Conservation (phyloP, 1,140 invertebrate genomes). For the Euschistus heros region DNA sequence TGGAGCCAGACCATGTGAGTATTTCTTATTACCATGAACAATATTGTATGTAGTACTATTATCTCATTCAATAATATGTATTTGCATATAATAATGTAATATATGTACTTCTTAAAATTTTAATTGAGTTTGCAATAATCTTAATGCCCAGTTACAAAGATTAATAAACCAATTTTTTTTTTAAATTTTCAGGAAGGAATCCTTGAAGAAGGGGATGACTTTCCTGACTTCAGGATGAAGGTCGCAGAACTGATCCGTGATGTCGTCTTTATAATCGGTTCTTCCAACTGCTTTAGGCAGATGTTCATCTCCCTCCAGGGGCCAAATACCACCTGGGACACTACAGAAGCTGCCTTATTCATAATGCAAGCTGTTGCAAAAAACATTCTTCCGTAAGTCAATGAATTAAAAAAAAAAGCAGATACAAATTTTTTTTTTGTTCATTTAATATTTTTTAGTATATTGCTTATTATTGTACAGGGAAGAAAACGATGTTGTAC, state of each 20-base stretch:
- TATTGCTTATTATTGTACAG: constrained; percentile 42
- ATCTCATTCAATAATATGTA: no score
- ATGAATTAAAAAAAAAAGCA: neutral
- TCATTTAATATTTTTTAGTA: neutral
- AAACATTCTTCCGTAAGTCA: constrained; percentile 86
- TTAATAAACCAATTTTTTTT: neutral
- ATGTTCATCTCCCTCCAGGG: constrained; percentile 67
- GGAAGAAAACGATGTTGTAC: constrained; percentile 82
- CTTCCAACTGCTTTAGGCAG: constrained; percentile 81
- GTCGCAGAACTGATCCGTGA: constrained; percentile 92
- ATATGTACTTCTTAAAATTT: constrained; percentile 17
- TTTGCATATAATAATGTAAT: no score
- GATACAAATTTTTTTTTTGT: no score
- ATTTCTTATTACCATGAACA: no score
- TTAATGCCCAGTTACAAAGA: neutral
- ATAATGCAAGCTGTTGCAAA: constrained; percentile 92
- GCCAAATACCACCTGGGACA: constrained; percentile 69
- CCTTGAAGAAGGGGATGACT: constrained; percentile 78
- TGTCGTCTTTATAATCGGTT: constrained; percentile 94
- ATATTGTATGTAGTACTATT: no score
- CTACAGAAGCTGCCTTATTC: constrained; percentile 87
- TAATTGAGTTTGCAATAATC: neutral
- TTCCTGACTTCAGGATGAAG: constrained; percentile 76
- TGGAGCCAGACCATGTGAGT: constrained; percentile 78
- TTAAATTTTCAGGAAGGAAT: constrained; percentile 60